Evolutionary conservation across 2,888 invertebrate species (phyloP).

Genomic region (Caenorhabditis sp.): DNA sequence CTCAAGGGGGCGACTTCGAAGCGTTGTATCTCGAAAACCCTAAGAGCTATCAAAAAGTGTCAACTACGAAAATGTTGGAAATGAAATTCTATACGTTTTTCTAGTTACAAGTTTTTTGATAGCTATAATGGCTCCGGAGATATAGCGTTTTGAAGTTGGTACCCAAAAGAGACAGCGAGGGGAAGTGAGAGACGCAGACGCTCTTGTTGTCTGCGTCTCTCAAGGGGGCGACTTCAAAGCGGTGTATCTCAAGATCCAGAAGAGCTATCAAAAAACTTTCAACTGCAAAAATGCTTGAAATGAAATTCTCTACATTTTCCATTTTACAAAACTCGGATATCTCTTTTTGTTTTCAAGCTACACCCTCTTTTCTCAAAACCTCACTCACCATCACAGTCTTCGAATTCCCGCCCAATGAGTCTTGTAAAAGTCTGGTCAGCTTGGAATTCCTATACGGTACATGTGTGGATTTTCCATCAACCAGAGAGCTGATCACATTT

Average conservation of each 20-base stretch:
- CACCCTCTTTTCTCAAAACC: too few relatives aligned
- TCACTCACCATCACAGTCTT: slow-evolving; percentile 85
- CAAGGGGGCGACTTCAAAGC: background rate
- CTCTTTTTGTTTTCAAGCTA: background rate
- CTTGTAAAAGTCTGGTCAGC: slow-evolving; percentile 94
- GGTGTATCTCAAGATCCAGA: background rate
- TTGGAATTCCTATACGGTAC: slow-evolving; percentile 99
- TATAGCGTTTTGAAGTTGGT: background rate
- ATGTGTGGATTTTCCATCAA: slow-evolving; percentile 97
- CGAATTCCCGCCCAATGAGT: slow-evolving; percentile 88
- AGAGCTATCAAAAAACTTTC: background rate
- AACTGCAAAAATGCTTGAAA: background rate
- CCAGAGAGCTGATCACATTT: slow-evolving; percentile 97
- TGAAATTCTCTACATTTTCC: background rate
- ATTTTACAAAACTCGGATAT: background rate
- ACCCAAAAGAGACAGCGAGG: too few relatives aligned
- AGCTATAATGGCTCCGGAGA: background rate
- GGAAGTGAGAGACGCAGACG: background rate
- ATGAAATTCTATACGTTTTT: background rate
- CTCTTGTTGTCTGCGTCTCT: background rate
- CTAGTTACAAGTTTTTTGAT: background rate
- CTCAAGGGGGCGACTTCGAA: too few relatives aligned
- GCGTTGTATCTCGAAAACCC: too few relatives aligned
- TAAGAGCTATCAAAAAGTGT: too few relatives aligned
- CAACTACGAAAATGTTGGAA: background rate